Conservation (phyloP, 2,113 vertebrate species). For the Leucoraja erinaceus region DNA sequence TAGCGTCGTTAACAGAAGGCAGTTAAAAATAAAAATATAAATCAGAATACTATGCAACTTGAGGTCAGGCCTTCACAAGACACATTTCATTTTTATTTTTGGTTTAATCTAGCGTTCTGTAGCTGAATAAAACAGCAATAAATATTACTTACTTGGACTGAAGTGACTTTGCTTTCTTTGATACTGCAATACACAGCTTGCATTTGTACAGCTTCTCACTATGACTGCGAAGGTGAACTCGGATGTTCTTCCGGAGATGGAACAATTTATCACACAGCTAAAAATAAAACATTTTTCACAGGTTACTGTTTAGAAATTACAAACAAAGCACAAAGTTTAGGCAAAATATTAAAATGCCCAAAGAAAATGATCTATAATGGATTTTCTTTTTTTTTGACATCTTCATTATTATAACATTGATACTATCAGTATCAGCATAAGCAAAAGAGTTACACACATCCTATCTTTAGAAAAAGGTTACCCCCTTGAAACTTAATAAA, state of each 20-base stretch:
- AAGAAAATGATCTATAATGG: too few species aligned
- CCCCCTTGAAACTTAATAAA: background rate
- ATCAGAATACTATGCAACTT: background rate
- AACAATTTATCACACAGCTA: constrained; percentile 70
- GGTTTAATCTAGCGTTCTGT: background rate
- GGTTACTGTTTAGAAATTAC: constrained; percentile 1
- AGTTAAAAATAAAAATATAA: background rate
- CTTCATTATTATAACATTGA: background rate
- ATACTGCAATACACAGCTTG: constrained; percentile 54
- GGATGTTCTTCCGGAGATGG: constrained; percentile 64
- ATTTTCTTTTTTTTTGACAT: too few species aligned
- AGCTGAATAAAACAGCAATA: background rate
- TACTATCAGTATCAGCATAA: background rate
- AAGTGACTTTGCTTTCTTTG: constrained; percentile 35
- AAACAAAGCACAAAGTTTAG: background rate
- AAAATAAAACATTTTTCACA: constrained; percentile 21
- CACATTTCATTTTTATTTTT: background rate
- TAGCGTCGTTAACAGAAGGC: background rate
- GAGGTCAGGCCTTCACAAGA: background rate
- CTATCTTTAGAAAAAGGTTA: background rate
- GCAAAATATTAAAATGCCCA: too few species aligned
- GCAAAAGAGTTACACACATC: background rate
- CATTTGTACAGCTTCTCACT: constrained; percentile 68
- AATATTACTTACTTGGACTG: constrained; percentile 21
- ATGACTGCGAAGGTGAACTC: constrained; percentile 64